These are phyloP conservation scores for Chrysogorgia sp. DNA, from an alignment of 92 coral and sea anemone species.

Conservation along the genomic window DNA sequence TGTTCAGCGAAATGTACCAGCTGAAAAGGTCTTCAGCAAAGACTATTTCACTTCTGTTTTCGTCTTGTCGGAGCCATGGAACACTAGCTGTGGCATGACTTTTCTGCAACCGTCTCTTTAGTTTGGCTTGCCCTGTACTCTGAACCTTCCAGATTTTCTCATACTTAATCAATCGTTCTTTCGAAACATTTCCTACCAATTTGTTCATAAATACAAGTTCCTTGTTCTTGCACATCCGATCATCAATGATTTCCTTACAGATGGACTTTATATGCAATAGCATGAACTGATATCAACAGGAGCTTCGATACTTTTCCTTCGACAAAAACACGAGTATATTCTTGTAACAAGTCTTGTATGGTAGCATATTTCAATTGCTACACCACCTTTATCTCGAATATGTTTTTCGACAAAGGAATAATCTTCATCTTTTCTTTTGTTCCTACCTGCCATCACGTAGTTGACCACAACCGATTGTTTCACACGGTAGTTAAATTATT, in stretches of 20 bases:
- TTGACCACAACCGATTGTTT: slow-evolving; percentile 45
- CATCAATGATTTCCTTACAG: slow-evolving; percentile 29
- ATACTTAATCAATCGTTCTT: slow-evolving; percentile 8
- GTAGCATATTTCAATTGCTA: slow-evolving; percentile 32
- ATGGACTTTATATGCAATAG: slow-evolving; percentile 13
- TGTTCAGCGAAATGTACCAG: slow-evolving; percentile 30
- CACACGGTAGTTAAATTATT: slow-evolving; percentile 32
- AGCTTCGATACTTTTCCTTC: background rate
- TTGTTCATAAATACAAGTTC: slow-evolving; percentile 22
- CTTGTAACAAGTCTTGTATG: slow-evolving; percentile 29
- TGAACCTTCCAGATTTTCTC: slow-evolving; percentile 17
- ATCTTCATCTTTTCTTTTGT: slow-evolving; percentile 42
- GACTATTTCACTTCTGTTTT: slow-evolving; percentile 16
- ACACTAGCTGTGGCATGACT: slow-evolving; percentile 23
- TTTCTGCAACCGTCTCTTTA: slow-evolving; percentile 26
- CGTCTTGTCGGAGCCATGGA: slow-evolving; percentile 16
- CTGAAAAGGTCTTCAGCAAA: slow-evolving; percentile 24
- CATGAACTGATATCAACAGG: slow-evolving; percentile 1
- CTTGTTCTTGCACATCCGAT: slow-evolving; percentile 15
- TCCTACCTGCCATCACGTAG: slow-evolving; percentile 46
- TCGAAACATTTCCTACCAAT: slow-evolving; percentile 22
- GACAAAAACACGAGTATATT: slow-evolving; percentile 16
- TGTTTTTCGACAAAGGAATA: background rate
- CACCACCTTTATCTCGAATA: slow-evolving; percentile 25
- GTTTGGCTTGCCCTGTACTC: slow-evolving; percentile 30